Conservation (phyloP, 92 coral and sea anemone genomes). For the Bergia sp. region DNA sequence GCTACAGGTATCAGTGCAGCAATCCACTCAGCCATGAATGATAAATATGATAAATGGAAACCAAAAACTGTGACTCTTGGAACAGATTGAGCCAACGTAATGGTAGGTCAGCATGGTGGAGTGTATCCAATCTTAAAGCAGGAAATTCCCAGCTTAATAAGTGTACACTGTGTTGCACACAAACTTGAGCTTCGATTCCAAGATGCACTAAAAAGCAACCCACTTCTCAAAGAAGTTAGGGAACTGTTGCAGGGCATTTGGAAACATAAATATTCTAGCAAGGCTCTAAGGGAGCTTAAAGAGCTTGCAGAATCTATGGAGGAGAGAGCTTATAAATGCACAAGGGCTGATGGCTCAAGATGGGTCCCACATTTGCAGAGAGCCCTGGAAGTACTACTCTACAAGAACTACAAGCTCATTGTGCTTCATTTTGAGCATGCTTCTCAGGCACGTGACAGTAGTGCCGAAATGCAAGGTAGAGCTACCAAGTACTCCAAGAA, state of each 20-base stretch:
- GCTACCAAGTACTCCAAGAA: slow-evolving; percentile 52
- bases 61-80: neutral
- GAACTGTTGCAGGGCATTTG: slow-evolving; percentile 51
- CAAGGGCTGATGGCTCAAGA: slow-evolving; percentile 57
- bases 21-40: slow-evolving; percentile 18
- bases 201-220: slow-evolving; percentile 50
- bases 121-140: slow-evolving; percentile 5
- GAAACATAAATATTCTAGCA: slow-evolving; percentile 54
- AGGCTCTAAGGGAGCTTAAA: slow-evolving; percentile 55
- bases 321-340: slow-evolving; percentile 45
- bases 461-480: slow-evolving; percentile 46
- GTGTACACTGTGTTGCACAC: slow-evolving; percentile 57
- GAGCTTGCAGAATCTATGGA: slow-evolving; percentile 56
- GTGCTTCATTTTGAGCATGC: slow-evolving; percentile 52
- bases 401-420: slow-evolving; percentile 39
- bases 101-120: slow-evolving; percentile 13
- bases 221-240: slow-evolving; percentile 45
- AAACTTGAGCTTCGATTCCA: slow-evolving; percentile 55
- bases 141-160: slow-evolving; percentile 42
- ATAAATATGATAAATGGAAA: neutral
- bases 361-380: slow-evolving; percentile 44
- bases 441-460: slow-evolving; percentile 40
- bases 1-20: slow-evolving; percentile 15
- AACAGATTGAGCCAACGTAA: neutral
- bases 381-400: slow-evolving; percentile 43